Evolutionary conservation across 2,113 vertebrate genomes (phyloP).

Genomic region (Mormyrus lacerda): DNA sequence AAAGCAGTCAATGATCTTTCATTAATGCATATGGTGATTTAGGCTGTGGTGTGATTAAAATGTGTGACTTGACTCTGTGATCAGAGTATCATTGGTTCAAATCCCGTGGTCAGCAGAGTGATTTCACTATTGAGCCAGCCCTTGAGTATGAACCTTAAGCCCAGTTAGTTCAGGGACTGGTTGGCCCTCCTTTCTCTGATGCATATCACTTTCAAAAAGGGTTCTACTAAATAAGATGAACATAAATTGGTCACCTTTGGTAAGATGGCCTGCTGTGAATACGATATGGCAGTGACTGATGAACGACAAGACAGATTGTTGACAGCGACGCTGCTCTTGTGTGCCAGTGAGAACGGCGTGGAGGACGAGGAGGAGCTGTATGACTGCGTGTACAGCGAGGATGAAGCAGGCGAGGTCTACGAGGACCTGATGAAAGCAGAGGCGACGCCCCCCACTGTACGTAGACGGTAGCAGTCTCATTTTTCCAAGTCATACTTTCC

Average conservation of each 20-base stretch:
- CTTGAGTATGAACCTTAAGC: not conserved
- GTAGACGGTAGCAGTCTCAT: not conserved
- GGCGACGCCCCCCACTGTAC: slow-evolving; percentile 65
- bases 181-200: not conserved
- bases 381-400: slow-evolving; percentile 74
- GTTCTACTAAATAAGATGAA: not conserved
- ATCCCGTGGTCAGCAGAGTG: not conserved
- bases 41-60: not conserved
- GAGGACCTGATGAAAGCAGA: slow-evolving; percentile 88
- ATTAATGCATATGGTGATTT: not conserved
- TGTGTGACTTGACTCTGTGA: not conserved
- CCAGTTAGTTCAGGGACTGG: not conserved
- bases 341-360: slow-evolving; percentile 64
- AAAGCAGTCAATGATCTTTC: not conserved
- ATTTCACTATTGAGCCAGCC: not conserved
- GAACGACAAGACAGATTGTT: not conserved
- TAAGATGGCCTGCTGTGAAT: not conserved
- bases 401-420: slow-evolving; percentile 82
- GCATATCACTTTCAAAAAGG: not conserved
- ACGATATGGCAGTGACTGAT: not conserved
- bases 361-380: slow-evolving; percentile 79
- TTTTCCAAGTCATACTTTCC: not conserved
- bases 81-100: not conserved
- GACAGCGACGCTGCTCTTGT: not conserved
- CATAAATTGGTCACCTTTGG: not conserved